phyloP scores from a whole-genome alignment of 2,888 invertebrate species.

The Brenthis daphne region DNA sequence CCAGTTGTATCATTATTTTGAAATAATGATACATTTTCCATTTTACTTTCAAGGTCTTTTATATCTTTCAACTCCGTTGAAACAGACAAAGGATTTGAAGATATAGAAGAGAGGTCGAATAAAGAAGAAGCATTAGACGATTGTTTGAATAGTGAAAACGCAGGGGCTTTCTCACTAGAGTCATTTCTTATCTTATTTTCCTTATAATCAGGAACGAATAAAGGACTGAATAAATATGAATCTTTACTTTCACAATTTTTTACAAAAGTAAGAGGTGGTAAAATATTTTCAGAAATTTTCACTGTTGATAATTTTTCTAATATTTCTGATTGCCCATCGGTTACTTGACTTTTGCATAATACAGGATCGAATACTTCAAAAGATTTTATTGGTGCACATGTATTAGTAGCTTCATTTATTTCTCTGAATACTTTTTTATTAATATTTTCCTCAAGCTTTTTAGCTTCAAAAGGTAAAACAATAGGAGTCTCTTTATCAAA shows the following conservation, averaged over 20 bases:
- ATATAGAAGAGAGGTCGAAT: constrained; percentile 26
- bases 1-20: constrained; percentile 1
- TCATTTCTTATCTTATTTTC: background rate
- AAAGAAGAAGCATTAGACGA: constrained; percentile 16
- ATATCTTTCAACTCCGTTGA: constrained; percentile 15
- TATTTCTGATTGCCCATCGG: background rate
- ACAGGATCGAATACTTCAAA: background rate
- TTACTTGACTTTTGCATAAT: background rate
- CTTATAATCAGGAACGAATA: too few relatives aligned
- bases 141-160: constrained; percentile 32
- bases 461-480: constrained; percentile 21
- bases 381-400: background rate
- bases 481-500: constrained; percentile 29
- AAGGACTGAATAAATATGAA: constrained; percentile 5
- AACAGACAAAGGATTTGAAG: constrained; percentile 13
- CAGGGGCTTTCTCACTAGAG: background rate
- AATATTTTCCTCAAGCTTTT: constrained; percentile 18
- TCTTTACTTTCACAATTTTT: constrained; percentile 3
- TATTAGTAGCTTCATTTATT: constrained; percentile 1
- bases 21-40: constrained; percentile 20
- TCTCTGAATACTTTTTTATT: constrained; percentile 17
- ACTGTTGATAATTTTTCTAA: background rate
- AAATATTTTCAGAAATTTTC: background rate
- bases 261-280: background rate
- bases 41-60: constrained; percentile 23